Evolutionary conservation across 2,113 vertebrate genomes (phyloP).

Genomic region (Vombatus ursinus): DNA sequence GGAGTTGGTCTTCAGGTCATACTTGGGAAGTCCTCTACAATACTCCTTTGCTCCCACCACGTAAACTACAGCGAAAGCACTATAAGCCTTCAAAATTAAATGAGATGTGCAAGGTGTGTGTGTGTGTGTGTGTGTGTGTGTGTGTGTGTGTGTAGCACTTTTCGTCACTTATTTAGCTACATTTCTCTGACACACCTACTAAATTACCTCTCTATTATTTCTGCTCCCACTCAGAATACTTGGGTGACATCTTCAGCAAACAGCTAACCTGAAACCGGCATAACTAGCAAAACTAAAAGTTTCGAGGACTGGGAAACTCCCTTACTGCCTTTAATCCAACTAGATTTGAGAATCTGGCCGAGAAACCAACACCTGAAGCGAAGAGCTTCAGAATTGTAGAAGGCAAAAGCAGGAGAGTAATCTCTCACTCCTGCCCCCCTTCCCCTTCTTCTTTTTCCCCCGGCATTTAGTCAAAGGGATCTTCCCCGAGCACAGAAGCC

Average conservation of each 20-base stretch:
- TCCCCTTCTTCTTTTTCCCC: background rate
- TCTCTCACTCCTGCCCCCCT: background rate
- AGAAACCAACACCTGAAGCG: background rate
- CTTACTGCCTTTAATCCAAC: background rate
- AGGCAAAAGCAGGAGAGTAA: background rate
- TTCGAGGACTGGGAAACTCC: background rate
- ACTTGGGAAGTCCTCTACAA: background rate
- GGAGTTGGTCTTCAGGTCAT: background rate
- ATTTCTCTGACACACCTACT: background rate
- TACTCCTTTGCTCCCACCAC: background rate
- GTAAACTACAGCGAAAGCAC: background rate
- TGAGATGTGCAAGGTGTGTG: background rate
- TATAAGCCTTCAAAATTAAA: background rate
- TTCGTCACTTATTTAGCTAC: background rate
- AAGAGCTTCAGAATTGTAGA: background rate
- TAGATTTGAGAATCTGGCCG: background rate
- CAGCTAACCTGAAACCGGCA: background rate
- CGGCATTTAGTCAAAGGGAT: background rate
- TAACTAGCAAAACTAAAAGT: background rate
- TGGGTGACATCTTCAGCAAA: background rate
- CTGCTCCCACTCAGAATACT: background rate
- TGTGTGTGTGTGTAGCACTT: too few relatives aligned
- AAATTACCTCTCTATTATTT: background rate
- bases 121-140: background rate
- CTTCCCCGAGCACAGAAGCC: background rate